Percentiles rank a stretch among this genome's conserved stretches.
These are phyloP conservation scores for Esox niger DNA, from an alignment of 2,113 vertebrate species.

Conservation along the genomic window DNA sequence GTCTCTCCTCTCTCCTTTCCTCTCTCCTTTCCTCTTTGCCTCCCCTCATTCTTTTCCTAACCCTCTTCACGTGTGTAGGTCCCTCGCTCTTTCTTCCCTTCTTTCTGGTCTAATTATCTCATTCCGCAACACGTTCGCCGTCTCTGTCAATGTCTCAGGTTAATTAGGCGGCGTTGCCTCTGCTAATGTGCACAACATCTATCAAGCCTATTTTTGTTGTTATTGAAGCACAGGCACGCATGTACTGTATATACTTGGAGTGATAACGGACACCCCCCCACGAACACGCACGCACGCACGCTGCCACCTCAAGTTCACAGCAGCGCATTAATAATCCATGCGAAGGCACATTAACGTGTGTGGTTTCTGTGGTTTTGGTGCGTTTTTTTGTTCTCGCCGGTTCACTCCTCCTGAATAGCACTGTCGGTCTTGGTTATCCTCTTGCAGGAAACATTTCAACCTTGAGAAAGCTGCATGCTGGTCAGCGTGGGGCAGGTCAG, in stretches of 20 bases:
- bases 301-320: background rate
- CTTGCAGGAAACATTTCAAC: slow-evolving; percentile 59
- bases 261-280: slow-evolving; percentile 15
- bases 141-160: background rate
- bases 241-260: slow-evolving; percentile 12
- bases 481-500: slow-evolving; percentile 21
- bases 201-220: slow-evolving; percentile 11
- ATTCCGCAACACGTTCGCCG: slow-evolving; percentile 1
- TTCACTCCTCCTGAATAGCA: too few relatives aligned
- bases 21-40: slow-evolving; percentile 8
- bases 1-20: slow-evolving; percentile 18
- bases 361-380: too few relatives aligned
- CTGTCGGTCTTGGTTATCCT: slow-evolving; percentile 37
- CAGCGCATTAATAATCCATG: too few relatives aligned
- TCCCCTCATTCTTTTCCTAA: background rate
- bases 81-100: too few relatives aligned
- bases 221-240: background rate
- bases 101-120: slow-evolving; percentile 30
- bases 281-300: background rate
- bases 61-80: too few relatives aligned
- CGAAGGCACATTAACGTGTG: too few relatives aligned
- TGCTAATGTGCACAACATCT: slow-evolving; percentile 19
- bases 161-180: slow-evolving; percentile 16
- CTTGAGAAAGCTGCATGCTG: slow-evolving; percentile 59
- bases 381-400: too few relatives aligned